Evolutionary conservation across 1,140 invertebrate species (phyloP).

Genomic region (Leptonema lineaticorne): DNA sequence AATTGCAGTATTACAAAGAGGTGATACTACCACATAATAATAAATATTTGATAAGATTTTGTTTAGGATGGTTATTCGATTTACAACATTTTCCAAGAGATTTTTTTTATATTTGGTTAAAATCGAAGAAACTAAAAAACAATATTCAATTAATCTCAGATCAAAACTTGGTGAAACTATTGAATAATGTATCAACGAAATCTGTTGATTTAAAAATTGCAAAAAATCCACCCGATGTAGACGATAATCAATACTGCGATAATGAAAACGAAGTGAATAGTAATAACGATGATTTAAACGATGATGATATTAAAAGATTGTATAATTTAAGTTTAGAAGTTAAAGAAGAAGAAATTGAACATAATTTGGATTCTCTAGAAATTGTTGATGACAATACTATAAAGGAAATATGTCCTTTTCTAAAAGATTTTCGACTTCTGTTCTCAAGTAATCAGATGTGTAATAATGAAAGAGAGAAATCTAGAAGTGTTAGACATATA

Average conservation of each 20-base stretch:
- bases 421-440: slow-evolving; percentile 46
- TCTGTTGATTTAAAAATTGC: not conserved
- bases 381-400: slow-evolving; percentile 48
- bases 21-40: not conserved
- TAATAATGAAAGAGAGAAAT: slow-evolving; percentile 44
- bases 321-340: slow-evolving; percentile 17
- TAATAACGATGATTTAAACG: slow-evolving; percentile 1
- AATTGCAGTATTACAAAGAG: not conserved
- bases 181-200: not conserved
- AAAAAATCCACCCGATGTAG: not conserved
- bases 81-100: slow-evolving; percentile 65
- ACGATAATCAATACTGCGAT: not conserved
- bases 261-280: not conserved
- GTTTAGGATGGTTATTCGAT: slow-evolving; percentile 75
- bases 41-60: slow-evolving; percentile 58
- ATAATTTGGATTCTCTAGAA: slow-evolving; percentile 45
- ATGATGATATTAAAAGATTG: slow-evolving; percentile 14
- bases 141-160: not conserved
- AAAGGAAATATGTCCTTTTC: slow-evolving; percentile 49
- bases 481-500: slow-evolving; percentile 50
- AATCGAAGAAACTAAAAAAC: not conserved
- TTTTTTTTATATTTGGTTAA: slow-evolving; percentile 42
- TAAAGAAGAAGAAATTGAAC: slow-evolving; percentile 4
- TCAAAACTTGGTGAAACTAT: not conserved
- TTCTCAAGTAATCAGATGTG: slow-evolving; percentile 44